Base-by-base conservation (phyloP, 64 coral and sea anemone genomes). In the Cladopsammia gracilis region DNA sequence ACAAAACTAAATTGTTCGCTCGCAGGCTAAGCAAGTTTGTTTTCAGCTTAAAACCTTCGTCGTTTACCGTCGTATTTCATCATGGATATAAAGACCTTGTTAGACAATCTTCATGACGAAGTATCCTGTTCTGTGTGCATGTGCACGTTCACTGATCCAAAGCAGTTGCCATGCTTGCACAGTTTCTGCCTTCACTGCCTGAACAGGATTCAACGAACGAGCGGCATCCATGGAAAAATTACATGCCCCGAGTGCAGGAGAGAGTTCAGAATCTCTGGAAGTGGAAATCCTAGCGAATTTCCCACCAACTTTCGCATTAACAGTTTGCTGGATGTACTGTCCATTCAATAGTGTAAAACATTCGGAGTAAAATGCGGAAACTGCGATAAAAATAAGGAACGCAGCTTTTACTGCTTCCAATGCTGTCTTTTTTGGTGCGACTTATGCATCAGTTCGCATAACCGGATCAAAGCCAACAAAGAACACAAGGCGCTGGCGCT, bases 401-500 rank as follows among this genome's bases (percentile, higher is more conserved):
- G 34, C 34, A 83, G 25, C 10, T 20, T 13, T 16, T 57, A 56
- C 9, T 8, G 58, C 51, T 49, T 57, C 20, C 51, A 57, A 8
- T 79, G 58, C 1, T 79, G 77, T n/a, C 57, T n/a, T n/a, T 20
- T 57, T 57, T 57, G 54, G 54, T 57, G 54, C 3, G 54, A 57
- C 3, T 7, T 10, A 7, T 57, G 54, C 13, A 34, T 34, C 34
- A 34, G 7, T 57, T 7, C 54, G 62, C 58, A 59, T 62, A 46
- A 23, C 44, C 0, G 54, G 5, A 62, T 62, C 14, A 65, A 34
- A 61, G 22, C 58, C 10, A 43, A 15, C 13, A 51, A 57, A 14
- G 79, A 46, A 62, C 79, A 83, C 46, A 52, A 18, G 2, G 18
- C 62, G n/a, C 58, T 83, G 58, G 79, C 54, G 46, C 50, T 83